Evolutionary conservation across 2,888 invertebrate genomes (phyloP), one percentile per base, ranked within the genome.

Genomic region (Uloborus plumipes): DNA sequence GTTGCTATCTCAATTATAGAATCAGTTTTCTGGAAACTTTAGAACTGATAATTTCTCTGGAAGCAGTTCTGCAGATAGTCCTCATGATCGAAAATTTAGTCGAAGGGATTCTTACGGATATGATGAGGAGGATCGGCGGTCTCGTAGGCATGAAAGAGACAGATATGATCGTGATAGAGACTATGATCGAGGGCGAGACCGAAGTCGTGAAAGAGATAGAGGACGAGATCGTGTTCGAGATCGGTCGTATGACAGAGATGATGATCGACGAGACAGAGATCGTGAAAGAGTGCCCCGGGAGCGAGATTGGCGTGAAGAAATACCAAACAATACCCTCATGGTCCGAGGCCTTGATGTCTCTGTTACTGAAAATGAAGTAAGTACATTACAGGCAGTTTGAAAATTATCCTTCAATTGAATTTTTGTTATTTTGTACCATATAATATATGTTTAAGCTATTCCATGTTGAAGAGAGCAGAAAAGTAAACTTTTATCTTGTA

Each of bases 291-390:
- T 70, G 71, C 61, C 67, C 14, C 65, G 85, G 72, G 62, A 85
- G 72, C n/a, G 83, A 66, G 86, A 86, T 39, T 72, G 69, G 70
- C 58, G 85, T 16, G 85, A 86, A 62, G 82, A 86, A 55, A 84
- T 84, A 55, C 73, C 84, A 22, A 84, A 86, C 49, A 81, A 81
- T 88, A 94, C 93, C 77, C 93, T 94, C 74, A 94, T 94, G 91
- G 93, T 94, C 85, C 90, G 94, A 86, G 94, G 94, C 80, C 90
- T 94, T 74, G 93, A 93, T 50, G 92, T 93, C 86, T 93, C 94
- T 88, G 93, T 94, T 84, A 93, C 93, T 16, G 94, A 94, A 89
- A 93, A 93, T 89, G 94, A 94, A 90, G 93, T 93, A 91, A 90
- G 92, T 90, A 39, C 9, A 7, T 39, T 39, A 9, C 39, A 39